Percentiles rank a stretch among this genome's conserved stretches.
Conservation (phyloP, 2,888 invertebrate genomes). For the Meteorus colon region DNA sequence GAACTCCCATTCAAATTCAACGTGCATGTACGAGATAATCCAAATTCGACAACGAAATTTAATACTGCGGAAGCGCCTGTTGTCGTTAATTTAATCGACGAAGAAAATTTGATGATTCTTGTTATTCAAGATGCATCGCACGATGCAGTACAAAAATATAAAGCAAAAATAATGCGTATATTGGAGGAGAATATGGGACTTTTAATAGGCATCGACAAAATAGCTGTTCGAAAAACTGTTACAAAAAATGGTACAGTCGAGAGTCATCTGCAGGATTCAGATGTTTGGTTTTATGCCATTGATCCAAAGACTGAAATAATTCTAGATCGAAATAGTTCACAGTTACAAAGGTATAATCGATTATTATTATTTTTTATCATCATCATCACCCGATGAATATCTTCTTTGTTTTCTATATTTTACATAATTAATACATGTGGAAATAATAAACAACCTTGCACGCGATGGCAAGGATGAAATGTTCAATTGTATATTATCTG, state of each 20-base stretch:
- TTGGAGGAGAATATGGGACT: slow-evolving; percentile 84
- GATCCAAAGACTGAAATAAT: slow-evolving; percentile 86
- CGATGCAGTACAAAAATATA: slow-evolving; percentile 79
- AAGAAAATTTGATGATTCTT: slow-evolving; percentile 85
- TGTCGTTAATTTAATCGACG: slow-evolving; percentile 86
- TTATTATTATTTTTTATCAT: neutral
- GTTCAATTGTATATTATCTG: slow-evolving; percentile 22
- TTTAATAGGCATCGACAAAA: slow-evolving; percentile 86
- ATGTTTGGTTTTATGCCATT: slow-evolving; percentile 90
- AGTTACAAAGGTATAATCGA: slow-evolving; percentile 78
- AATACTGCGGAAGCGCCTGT: slow-evolving; percentile 80
- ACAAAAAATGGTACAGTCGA: slow-evolving; percentile 85
- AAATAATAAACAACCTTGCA: slow-evolving; percentile 17
- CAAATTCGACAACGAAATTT: slow-evolving; percentile 78
- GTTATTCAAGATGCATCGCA: slow-evolving; percentile 85
- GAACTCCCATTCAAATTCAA: slow-evolving; percentile 82
- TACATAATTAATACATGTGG: slow-evolving; percentile 1
- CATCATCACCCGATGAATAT: slow-evolving; percentile 5
- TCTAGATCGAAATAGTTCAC: slow-evolving; percentile 81
- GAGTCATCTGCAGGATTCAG: slow-evolving; percentile 81
- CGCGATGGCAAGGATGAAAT: slow-evolving; percentile 29
- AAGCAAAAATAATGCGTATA: slow-evolving; percentile 76
- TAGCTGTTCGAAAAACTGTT: slow-evolving; percentile 85
- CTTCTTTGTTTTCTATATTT: neutral
- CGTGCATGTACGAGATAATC: slow-evolving; percentile 81